Base-by-base conservation (phyloP, 2,113 vertebrate species). In the zebrafish (Danio rerio) region DNA sequence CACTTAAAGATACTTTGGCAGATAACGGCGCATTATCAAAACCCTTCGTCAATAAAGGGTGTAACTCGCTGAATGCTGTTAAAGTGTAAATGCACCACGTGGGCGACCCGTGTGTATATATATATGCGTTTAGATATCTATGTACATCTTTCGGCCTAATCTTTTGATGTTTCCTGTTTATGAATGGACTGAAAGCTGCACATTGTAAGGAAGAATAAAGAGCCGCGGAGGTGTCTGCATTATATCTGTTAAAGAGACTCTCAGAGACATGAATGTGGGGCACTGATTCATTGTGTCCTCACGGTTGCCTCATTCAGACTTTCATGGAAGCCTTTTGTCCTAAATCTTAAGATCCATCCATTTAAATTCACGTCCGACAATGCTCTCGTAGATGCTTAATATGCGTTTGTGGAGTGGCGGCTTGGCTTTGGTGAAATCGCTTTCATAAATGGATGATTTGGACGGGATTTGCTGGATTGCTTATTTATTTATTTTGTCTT, bases 1-100 rank as follows among this genome's bases (percentile, higher is more conserved):
- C 78, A 68, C 81, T 81, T 86, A 40, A 81, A 81, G 81, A 83
- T 86, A 66, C 85, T 59, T 78, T 77, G 21, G 43, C 47, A 70
- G 77, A 79, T 79, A 79, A 55, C 31, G 49, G 21, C 7, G 61
- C 62, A 66, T 79, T 79, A 79, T 79, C 77, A 53, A 42, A 79
- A 58, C 47, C 62, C 61, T 61, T 53, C n/a, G 47, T 79, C 61
- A 79, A 79, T 79, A 66, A 66, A 79, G 62, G 77, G 77, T 9
- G 77, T 79, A 66, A 68, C 76, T 40, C 21, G 2, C 49, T 79
- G 61, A 79, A 66, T 79, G 62, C 15, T 1, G 7, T 63, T 52
- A 62, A 77, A 76, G 58, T 63, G 75, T 77, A 62, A 77, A 77
- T 77, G 75, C 45, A 63, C 58, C 75, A 52, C 20, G 5, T 9